Conservation (phyloP, 2,797 vertebrate species). For the Rhynchonycteris naso region DNA sequence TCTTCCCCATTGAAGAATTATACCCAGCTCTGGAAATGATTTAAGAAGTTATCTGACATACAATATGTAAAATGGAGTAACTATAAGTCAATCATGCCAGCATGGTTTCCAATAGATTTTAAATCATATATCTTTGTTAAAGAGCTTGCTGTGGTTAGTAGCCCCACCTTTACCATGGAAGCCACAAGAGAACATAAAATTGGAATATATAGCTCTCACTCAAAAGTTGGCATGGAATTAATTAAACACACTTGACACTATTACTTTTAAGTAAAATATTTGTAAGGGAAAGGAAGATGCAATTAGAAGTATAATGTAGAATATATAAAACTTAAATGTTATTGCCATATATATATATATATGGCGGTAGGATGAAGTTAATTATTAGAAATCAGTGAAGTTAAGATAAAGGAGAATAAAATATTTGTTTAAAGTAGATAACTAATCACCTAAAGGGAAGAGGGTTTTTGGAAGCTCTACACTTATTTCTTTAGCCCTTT, state of each 20-base stretch:
- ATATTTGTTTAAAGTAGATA: background rate
- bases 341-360: background rate
- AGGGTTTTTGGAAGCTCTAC: background rate
- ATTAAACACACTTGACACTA: background rate
- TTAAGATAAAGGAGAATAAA: slow-evolving; percentile 20
- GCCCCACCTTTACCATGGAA: slow-evolving; percentile 9
- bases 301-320: background rate
- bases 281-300: background rate
- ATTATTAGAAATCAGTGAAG: background rate
- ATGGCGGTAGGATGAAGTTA: background rate
- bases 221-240: slow-evolving; percentile 11
- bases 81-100: slow-evolving; percentile 54
- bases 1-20: slow-evolving; percentile 66
- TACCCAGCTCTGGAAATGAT: slow-evolving; percentile 49
- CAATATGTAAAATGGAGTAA: slow-evolving; percentile 67
- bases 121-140: slow-evolving; percentile 66
- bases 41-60: slow-evolving; percentile 70
- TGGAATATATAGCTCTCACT: slow-evolving; percentile 46
- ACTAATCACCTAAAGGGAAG: background rate
- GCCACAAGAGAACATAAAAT: slow-evolving; percentile 15
- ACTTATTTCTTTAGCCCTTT: background rate
- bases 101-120: slow-evolving; percentile 59
- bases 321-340: background rate
- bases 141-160: slow-evolving; percentile 56
- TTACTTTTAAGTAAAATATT: slow-evolving; percentile 19